These are phyloP conservation scores for Alcedo quadribrachys DNA, from an alignment of 2,797 vertebrate genomes.

Conservation along the genomic window DNA sequence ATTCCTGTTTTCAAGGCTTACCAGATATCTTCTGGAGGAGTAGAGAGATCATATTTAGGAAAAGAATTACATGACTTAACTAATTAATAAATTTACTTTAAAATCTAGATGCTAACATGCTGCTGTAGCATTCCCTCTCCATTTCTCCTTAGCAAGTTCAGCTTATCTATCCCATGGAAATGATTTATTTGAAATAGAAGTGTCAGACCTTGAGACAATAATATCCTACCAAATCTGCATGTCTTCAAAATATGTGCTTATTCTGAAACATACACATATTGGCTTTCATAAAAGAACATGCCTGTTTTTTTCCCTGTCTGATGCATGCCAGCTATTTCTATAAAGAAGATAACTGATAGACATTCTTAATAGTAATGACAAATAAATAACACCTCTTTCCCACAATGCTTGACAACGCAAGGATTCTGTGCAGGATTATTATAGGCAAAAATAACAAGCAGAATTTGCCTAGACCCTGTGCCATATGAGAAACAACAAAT, in stretches of 20 bases:
- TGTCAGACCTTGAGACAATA: slow-evolving; percentile 39
- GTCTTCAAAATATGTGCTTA: slow-evolving; percentile 15
- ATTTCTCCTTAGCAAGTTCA: not conserved
- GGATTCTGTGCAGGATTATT: slow-evolving; percentile 33
- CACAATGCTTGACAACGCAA: slow-evolving; percentile 22
- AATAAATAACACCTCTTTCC: slow-evolving; percentile 51
- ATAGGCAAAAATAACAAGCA: slow-evolving; percentile 44
- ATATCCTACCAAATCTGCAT: slow-evolving; percentile 19
- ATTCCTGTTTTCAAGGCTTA: not conserved
- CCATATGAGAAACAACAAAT: slow-evolving; percentile 58
- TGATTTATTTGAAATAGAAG: slow-evolving; percentile 29
- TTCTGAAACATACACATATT: slow-evolving; percentile 14
- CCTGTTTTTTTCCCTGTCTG: not conserved
- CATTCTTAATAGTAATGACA: slow-evolving; percentile 44
- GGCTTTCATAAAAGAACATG: slow-evolving; percentile 13
- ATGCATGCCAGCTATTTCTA: not conserved
- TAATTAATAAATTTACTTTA: not conserved
- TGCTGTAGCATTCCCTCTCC: not conserved
- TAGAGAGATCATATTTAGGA: not conserved
- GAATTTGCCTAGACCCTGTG: slow-evolving; percentile 36
- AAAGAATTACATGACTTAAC: not conserved
- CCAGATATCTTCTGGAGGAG: not conserved
- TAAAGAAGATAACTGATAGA: slow-evolving; percentile 28
- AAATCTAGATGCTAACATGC: not conserved
- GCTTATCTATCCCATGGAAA: not conserved